Evolutionary conservation across 2,888 invertebrate genomes (phyloP), one percentile per base, ranked within the genome.

Genomic region (Rosalia funebris): DNA sequence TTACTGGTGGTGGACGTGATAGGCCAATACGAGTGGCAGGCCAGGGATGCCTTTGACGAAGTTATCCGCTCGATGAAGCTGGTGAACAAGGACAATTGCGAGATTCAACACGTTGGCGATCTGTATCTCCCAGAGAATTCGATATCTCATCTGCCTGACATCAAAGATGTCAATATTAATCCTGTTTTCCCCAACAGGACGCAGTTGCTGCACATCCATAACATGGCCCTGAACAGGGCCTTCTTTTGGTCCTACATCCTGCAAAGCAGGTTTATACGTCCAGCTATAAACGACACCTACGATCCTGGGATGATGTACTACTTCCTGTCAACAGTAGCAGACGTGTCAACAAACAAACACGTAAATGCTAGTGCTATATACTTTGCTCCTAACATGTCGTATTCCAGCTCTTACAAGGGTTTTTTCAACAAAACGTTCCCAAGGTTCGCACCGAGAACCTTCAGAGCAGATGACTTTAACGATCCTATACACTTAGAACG

Each of bases 231-330:
- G 78, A 96, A 92, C 79, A 84, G 98, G 71, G 95, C 96, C 0
- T 98, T 96, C 81, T 98, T 94, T 81, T 97, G 94, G 92, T 95
- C 95, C 80, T 96, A 95, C 71, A 93, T 96, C 58, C 85, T 96
- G 0, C 96, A 96, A 78, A 93, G 94, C 17, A 67, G 96, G 65
- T 94, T 95, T 72, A 95, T 95, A 69, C 84, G 95, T 19, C 95
- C 95, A 0, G 93, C 93, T 0, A 93, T 93, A 15, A 95, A 94
- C 77, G 94, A 95, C 74, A 93, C 95, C 0, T 94, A 95, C 71
- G 97, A 98, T 82, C 98, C 98, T 0, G 98, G 98, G 53, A 94
- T 98, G 91, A 95, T 97, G 95, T 98, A 98, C 77, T 96, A 96
- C 76, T 96, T 96, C 78, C 83, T 98, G 39, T 96, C 97, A 0